Percentiles rank a stretch among this genome's conserved stretches.
These are phyloP conservation scores for Cacoxenus indagator DNA, from an alignment of 2,888 invertebrate species.

Conservation along the genomic window DNA sequence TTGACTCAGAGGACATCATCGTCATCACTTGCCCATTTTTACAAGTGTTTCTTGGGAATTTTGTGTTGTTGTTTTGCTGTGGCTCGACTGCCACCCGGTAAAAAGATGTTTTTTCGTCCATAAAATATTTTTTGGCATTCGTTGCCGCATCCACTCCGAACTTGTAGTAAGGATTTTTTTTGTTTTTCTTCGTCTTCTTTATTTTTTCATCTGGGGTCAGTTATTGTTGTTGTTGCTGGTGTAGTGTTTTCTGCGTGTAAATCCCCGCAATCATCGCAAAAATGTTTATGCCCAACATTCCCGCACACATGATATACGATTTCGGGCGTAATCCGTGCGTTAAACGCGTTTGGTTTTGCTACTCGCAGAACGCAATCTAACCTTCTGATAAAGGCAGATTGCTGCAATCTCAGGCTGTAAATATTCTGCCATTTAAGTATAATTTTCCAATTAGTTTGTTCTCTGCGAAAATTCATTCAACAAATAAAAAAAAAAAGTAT, in stretches of 20 bases:
- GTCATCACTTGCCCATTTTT: conserved; percentile 51
- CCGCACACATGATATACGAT: conserved; percentile 28
- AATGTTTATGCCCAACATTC: conserved; percentile 28
- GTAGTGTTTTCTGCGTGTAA: conserved; percentile 22
- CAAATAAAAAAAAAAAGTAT: no score
- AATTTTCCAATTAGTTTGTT: no score
- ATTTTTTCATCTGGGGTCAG: conserved; percentile 9
- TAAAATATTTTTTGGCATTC: conserved; percentile 54
- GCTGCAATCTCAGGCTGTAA: no score
- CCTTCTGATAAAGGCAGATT: no score
- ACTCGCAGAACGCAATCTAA: no score
- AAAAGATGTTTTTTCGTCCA: conserved; percentile 53
- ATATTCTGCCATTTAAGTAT: no score
- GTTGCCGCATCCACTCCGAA: conserved; percentile 23
- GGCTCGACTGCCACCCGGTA: background rate
- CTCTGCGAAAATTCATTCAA: no score
- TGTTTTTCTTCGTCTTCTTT: conserved; percentile 13
- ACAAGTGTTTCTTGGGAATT: conserved; percentile 16
- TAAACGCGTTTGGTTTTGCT: background rate
- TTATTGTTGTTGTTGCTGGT: background rate
- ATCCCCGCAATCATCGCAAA: conserved; percentile 38
- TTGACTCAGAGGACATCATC: conserved; percentile 36
- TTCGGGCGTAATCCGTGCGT: conserved; percentile 23
- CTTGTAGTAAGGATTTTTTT: background rate
- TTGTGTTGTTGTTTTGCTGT: conserved; percentile 8